Conservation (phyloP, 1,140 invertebrate species). For the Macrosteles quadrilineatus region DNA sequence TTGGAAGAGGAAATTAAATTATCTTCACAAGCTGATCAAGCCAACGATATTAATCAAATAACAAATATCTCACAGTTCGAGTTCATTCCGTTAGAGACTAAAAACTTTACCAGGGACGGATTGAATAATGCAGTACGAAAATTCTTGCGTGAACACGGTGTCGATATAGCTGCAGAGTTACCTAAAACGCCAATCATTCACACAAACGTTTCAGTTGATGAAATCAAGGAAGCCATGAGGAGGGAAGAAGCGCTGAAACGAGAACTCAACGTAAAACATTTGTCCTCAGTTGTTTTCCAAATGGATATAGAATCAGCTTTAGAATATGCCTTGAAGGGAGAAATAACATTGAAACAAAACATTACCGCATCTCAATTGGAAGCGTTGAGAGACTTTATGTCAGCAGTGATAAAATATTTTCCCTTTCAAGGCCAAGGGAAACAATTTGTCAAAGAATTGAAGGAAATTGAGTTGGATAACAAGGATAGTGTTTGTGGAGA, state of each 20-base stretch:
- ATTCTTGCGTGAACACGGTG: constrained; percentile 53
- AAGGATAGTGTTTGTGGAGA: constrained; percentile 57
- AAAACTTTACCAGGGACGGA: neutral
- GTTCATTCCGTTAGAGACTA: neutral
- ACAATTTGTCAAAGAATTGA: constrained; percentile 61
- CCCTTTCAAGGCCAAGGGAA: constrained; percentile 65
- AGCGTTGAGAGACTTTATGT: constrained; percentile 72
- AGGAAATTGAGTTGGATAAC: constrained; percentile 49
- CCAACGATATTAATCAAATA: too few relatives aligned
- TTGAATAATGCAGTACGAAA: constrained; percentile 48
- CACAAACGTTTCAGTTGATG: constrained; percentile 20
- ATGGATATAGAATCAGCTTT: constrained; percentile 84
- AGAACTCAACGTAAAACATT: constrained; percentile 45
- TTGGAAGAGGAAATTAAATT: too few relatives aligned
- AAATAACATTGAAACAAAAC: constrained; percentile 68
- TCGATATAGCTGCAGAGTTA: constrained; percentile 40
- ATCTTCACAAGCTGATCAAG: too few relatives aligned
- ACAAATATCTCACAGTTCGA: too few relatives aligned
- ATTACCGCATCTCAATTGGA: constrained; percentile 69
- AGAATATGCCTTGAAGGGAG: constrained; percentile 75
- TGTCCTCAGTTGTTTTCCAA: constrained; percentile 68
- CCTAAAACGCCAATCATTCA: constrained; percentile 8
- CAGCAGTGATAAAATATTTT: constrained; percentile 70
- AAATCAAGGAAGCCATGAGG: constrained; percentile 30
- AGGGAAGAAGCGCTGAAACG: constrained; percentile 44